Percentiles rank a stretch among this genome's conserved stretches.
Evolutionary conservation across 2,888 invertebrate species (phyloP).

Genomic region (Melieria omissa): DNA sequence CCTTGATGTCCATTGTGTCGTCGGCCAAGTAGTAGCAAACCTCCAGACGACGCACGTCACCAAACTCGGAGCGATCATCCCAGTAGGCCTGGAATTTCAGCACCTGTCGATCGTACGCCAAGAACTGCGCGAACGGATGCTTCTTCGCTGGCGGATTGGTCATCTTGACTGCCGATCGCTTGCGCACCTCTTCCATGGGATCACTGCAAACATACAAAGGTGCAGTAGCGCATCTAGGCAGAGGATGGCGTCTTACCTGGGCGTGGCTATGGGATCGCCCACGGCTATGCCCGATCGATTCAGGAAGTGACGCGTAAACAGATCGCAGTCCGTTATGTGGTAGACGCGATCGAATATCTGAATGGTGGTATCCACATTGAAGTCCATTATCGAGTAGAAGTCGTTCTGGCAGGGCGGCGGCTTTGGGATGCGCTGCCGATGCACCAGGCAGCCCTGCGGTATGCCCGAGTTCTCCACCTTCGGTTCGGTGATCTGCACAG

Average conservation of each 20-base stretch:
- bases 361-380: constrained; percentile 86
- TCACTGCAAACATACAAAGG: constrained; percentile 55
- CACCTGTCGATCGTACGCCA: constrained; percentile 82
- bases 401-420: constrained; percentile 78
- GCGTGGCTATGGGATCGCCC: constrained; percentile 74
- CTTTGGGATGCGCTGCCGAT: constrained; percentile 83
- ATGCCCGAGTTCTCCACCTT: constrained; percentile 85
- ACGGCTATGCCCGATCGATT: constrained; percentile 87
- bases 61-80: constrained; percentile 86
- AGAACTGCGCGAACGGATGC: constrained; percentile 81
- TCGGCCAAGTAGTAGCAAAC: constrained; percentile 88
- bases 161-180: constrained; percentile 53
- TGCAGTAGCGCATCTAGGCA: not conserved
- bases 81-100: constrained; percentile 86
- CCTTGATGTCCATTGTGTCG: constrained; percentile 89
- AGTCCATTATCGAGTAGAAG: constrained; percentile 85
- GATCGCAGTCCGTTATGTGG: constrained; percentile 86
- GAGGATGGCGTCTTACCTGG: constrained; percentile 51
- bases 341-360: constrained; percentile 84
- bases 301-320: constrained; percentile 86
- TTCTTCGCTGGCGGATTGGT: constrained; percentile 66
- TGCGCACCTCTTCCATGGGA: constrained; percentile 69
- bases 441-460: constrained; percentile 84
- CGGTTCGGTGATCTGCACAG: constrained; percentile 88
- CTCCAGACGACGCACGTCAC: constrained; percentile 81